Percentiles rank a stretch among this genome's conserved stretches.
Evolutionary conservation across 2,113 vertebrate genomes (phyloP).

Genomic region (Setophaga coronata): DNA sequence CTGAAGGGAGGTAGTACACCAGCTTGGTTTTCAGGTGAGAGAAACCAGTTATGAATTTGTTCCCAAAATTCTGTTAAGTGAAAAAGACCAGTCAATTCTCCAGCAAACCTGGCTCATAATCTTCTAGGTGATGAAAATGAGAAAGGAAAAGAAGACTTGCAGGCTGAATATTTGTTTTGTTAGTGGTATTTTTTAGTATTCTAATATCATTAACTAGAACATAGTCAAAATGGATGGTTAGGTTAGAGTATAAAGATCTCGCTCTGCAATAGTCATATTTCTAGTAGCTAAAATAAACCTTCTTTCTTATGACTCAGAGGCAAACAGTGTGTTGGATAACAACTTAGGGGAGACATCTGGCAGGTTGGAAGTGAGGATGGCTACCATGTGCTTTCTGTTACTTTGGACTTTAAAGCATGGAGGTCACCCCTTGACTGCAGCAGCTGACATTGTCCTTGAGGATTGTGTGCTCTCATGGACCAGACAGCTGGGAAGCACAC

Average conservation of each 20-base stretch:
- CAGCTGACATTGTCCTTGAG: neutral
- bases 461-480: neutral
- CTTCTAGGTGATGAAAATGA: neutral
- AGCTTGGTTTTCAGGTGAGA: neutral
- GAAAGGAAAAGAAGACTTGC: neutral
- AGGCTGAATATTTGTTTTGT: neutral
- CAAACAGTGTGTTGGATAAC: neutral
- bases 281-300: slow-evolving; percentile 18
- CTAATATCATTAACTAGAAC: neutral
- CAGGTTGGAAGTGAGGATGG: neutral
- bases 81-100: neutral
- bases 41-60: neutral
- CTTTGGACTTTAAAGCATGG: neutral
- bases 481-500: neutral
- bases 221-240: neutral
- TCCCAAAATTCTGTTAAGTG: neutral
- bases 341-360: neutral
- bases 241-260: neutral
- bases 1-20: neutral
- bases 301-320: neutral
- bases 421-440: neutral
- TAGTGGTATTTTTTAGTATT: neutral
- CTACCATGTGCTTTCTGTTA: neutral
- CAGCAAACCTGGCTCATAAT: neutral
- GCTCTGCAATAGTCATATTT: neutral